phyloP scores from a whole-genome alignment of 1,140 invertebrate species.

The Cylas formicarius region DNA sequence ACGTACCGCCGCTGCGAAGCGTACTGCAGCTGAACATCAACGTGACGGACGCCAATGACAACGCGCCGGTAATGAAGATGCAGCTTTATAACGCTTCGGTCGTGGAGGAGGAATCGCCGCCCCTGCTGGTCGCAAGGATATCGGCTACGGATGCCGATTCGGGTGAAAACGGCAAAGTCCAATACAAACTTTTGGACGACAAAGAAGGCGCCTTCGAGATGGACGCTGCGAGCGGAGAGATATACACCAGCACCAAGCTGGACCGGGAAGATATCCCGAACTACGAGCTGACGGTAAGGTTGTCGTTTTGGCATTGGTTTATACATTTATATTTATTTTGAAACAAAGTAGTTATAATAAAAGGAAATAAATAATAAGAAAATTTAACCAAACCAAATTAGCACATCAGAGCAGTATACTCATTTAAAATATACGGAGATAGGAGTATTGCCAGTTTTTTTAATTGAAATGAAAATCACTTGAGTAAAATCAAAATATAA shows the following conservation, averaged over 20 bases:
- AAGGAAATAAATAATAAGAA: no score
- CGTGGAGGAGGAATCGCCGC: conserved; percentile 77
- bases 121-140: conserved; percentile 68
- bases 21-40: conserved; percentile 72
- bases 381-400: no score
- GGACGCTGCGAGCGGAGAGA: conserved; percentile 71
- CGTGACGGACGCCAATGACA: conserved; percentile 88
- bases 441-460: no score
- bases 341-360: no score
- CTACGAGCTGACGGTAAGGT: conserved; percentile 75
- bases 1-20: conserved; percentile 68
- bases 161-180: conserved; percentile 76
- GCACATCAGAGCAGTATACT: no score
- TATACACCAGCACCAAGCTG: conserved; percentile 83
- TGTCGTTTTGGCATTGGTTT: no score
- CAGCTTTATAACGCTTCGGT: conserved; percentile 77
- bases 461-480: no score
- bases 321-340: no score
- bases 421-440: no score
- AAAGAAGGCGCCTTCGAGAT: conserved; percentile 74
- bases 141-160: conserved; percentile 80
- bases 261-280: conserved; percentile 81
- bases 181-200: conserved; percentile 69
- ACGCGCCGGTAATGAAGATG: conserved; percentile 74
- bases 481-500: no score